Base-by-base conservation (phyloP, 2,888 invertebrate genomes). In the Blastobasis lacticolella region DNA sequence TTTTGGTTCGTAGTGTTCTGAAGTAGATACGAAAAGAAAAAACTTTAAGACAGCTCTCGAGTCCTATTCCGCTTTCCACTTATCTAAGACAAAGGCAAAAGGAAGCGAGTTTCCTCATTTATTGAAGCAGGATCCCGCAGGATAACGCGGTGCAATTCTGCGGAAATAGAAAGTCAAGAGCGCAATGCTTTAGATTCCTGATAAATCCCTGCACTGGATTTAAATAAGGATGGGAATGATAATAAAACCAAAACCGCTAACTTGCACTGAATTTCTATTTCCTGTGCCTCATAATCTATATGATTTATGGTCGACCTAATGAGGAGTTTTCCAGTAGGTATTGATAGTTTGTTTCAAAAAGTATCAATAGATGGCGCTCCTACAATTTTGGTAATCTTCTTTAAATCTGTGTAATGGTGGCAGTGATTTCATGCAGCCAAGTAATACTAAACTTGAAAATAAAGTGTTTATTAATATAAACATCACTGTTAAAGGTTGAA, bases 131-230 rank as follows among this genome's bases (percentile, higher is more conserved):
- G 73, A 74, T 80, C 73, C 73, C 71, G 60, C 59, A 73, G 77
- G 81, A 78, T 78, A 75, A 65, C 67, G 65, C 54, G 58, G 61
- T 60, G 69, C 73, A 71, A 78, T 77, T 69, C 66, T 66, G 64
- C 68, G 81, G 78, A 81, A 81, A 83, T 82, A 78, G 79, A 83
- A 81, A 81, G 81, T 78, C 78, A 79, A 81, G 75, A 73, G 73
- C 68, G 66, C 70, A 75, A 75, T 71, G 68, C 67, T 71, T 71
- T 73, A 71, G 70, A 67, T 69, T 62, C 63, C 59, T 58, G 57
- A 80, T 77, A 78, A 78, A 75, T 76, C 71, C 63, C 8, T 10
- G 5, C 45, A 6, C 6, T 38, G 41, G 23, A 23, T 23, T 23
- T 23, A 3, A 23, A 23, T 23, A 23, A 23, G 23, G 23, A 23